A percentile compares a stretch with the other conserved stretches of the same genome.
phyloP scores from a whole-genome alignment of 2,113 vertebrate species.

The Sturnira hondurensis region DNA sequence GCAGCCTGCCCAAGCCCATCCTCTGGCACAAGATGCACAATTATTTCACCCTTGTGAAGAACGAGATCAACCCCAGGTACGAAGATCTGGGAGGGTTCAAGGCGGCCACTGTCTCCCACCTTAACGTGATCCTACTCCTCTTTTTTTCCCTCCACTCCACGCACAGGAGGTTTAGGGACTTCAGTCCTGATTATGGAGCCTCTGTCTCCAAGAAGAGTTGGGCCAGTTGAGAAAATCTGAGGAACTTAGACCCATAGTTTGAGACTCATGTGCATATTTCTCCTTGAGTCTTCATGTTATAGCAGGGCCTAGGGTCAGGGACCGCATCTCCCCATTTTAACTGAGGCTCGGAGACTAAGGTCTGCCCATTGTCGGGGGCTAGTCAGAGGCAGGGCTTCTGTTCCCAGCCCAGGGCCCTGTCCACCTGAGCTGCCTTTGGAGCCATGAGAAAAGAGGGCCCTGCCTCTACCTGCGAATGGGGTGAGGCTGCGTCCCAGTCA shows the following conservation, averaged over 20 bases:
- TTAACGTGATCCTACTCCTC: background rate
- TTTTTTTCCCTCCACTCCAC: background rate
- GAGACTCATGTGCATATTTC: background rate
- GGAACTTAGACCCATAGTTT: background rate
- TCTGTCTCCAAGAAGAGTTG: background rate
- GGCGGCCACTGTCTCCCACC: background rate
- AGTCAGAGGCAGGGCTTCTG: background rate
- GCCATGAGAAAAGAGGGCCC: background rate
- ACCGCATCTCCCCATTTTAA: background rate
- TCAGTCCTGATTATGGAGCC: background rate
- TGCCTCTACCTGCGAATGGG: background rate
- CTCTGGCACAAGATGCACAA: constrained; percentile 94
- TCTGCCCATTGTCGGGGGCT: background rate
- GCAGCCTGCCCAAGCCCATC: constrained; percentile 92
- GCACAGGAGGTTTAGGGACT: background rate
- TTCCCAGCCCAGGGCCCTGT: background rate
- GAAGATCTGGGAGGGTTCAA: constrained; percentile 51
- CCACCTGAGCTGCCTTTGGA: background rate
- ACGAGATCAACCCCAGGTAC: constrained; percentile 91
- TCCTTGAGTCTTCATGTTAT: background rate
- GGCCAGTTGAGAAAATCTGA: background rate
- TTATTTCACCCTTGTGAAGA: constrained; percentile 93
- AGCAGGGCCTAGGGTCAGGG: background rate
- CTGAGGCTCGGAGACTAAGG: background rate
- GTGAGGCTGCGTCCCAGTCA: background rate